A percentile compares a stretch with the other conserved stretches of the same genome.
Conservation (phyloP, 2,888 invertebrate species). For the Andrena dorsata region DNA sequence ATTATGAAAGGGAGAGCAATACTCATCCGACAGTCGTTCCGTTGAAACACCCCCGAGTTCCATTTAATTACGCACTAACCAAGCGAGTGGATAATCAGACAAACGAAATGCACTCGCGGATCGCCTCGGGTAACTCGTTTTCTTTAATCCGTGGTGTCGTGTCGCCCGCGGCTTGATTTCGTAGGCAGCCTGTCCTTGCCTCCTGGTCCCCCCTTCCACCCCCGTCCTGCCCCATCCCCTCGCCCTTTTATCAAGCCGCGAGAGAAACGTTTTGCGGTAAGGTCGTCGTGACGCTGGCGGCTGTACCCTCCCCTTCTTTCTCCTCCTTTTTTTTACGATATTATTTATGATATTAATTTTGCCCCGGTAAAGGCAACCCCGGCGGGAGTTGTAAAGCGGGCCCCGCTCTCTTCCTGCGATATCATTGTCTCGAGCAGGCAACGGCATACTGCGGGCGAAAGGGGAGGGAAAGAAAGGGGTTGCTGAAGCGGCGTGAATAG, state of each 20-base stretch:
- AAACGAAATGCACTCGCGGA: conserved; percentile 50
- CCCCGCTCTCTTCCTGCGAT: conserved; percentile 80
- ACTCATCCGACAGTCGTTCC: neutral
- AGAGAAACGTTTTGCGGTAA: conserved; percentile 73
- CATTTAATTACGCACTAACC: conserved; percentile 23
- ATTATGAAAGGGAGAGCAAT: neutral
- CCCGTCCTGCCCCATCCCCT: neutral
- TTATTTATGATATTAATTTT: conserved; percentile 85
- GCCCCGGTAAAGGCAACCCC: conserved; percentile 77
- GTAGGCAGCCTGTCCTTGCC: conserved; percentile 38
- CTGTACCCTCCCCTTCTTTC: conserved; percentile 78
- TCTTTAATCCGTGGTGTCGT: conserved; percentile 68
- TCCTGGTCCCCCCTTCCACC: conserved; percentile 15
- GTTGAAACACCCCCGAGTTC: neutral
- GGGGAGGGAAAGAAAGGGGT: conserved; percentile 79
- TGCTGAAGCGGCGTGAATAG: conserved; percentile 80
- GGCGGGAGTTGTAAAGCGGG: conserved; percentile 84
- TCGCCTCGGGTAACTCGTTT: conserved; percentile 57
- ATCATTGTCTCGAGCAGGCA: conserved; percentile 83
- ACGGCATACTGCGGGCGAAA: conserved; percentile 56
- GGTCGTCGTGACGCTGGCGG: conserved; percentile 62
- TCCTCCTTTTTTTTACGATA: conserved; percentile 84
- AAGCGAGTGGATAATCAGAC: conserved; percentile 43
- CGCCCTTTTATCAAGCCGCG: conserved; percentile 72
- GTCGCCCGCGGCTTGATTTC: conserved; percentile 39